These are phyloP conservation scores for Drosophila rellima DNA, from an alignment of 2,888 invertebrate species.

Conservation along the genomic window DNA sequence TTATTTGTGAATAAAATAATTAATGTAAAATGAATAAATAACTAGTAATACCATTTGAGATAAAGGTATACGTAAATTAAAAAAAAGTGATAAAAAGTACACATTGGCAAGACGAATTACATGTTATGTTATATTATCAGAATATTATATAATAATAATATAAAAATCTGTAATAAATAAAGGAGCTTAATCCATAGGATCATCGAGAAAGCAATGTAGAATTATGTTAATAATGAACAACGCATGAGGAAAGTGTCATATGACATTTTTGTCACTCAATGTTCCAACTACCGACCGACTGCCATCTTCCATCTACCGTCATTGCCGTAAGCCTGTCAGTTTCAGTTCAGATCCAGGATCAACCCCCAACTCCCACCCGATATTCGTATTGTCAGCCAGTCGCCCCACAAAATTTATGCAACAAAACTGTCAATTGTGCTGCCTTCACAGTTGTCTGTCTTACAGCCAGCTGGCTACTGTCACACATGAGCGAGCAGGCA, in stretches of 20 bases:
- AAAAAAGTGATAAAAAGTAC: background rate
- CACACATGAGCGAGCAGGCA: conserved; percentile 65
- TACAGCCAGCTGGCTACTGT: conserved; percentile 64
- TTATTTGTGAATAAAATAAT: background rate
- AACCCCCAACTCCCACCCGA: background rate
- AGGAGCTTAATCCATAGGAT: conserved; percentile 31
- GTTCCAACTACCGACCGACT: conserved; percentile 1
- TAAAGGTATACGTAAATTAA: background rate
- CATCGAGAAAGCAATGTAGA: conserved; percentile 39
- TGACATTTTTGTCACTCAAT: conserved; percentile 47
- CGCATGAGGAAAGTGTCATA: conserved; percentile 42
- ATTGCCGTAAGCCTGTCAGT: conserved; percentile 48
- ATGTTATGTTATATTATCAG: background rate
- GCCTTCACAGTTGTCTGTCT: conserved; percentile 33
- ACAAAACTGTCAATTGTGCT: conserved; percentile 69
- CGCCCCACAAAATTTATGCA: conserved; percentile 61
- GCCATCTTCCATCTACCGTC: conserved; percentile 9
- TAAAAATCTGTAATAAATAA: conserved; percentile 27
- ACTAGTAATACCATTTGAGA: background rate
- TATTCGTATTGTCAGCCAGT: conserved; percentile 48
- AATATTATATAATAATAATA: conserved; percentile 1
- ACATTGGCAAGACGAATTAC: background rate
- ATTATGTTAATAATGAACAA: conserved; percentile 51
- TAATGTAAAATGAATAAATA: background rate
- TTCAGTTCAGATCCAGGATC: conserved; percentile 34